Evolutionary conservation across 2,888 invertebrate species (phyloP).

Genomic region (Flabesymbios commensalis): DNA sequence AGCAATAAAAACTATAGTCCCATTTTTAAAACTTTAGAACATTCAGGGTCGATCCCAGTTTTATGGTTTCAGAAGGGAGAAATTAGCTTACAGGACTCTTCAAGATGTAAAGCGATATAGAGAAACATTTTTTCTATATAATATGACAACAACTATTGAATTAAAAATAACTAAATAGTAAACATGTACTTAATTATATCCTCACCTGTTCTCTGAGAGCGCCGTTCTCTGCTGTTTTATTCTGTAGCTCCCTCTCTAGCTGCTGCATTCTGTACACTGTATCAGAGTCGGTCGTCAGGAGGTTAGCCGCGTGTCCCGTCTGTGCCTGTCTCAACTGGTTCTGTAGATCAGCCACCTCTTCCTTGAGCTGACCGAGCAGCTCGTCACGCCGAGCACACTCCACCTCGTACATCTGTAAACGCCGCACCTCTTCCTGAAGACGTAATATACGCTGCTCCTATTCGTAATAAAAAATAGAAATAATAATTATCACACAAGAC

Average conservation of each 20-base stretch:
- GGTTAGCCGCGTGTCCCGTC: slow-evolving; percentile 4
- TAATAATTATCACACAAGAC: background rate
- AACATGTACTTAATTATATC: too few relatives aligned
- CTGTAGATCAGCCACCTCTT: slow-evolving; percentile 42
- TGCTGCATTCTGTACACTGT: slow-evolving; percentile 44
- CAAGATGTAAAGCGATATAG: too few relatives aligned
- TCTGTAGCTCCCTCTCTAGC: slow-evolving; percentile 51
- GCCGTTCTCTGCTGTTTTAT: slow-evolving; percentile 49
- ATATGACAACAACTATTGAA: too few relatives aligned
- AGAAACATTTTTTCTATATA: too few relatives aligned
- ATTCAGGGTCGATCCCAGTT: too few relatives aligned
- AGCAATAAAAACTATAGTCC: too few relatives aligned
- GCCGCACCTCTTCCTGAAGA: slow-evolving; percentile 47
- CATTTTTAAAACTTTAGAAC: too few relatives aligned
- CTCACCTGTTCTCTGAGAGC: slow-evolving; percentile 54
- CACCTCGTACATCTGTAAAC: slow-evolving; percentile 44
- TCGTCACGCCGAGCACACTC: slow-evolving; percentile 52
- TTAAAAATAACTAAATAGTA: too few relatives aligned
- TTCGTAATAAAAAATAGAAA: background rate
- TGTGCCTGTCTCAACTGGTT: slow-evolving; percentile 17
- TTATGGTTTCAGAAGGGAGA: too few relatives aligned
- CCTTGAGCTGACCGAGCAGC: slow-evolving; percentile 44
- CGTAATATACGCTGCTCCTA: slow-evolving; percentile 53
- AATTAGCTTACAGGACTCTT: too few relatives aligned
- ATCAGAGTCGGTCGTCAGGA: slow-evolving; percentile 39